Base-by-base conservation (phyloP, 2,888 invertebrate species). In the Lucinisca nassula region DNA sequence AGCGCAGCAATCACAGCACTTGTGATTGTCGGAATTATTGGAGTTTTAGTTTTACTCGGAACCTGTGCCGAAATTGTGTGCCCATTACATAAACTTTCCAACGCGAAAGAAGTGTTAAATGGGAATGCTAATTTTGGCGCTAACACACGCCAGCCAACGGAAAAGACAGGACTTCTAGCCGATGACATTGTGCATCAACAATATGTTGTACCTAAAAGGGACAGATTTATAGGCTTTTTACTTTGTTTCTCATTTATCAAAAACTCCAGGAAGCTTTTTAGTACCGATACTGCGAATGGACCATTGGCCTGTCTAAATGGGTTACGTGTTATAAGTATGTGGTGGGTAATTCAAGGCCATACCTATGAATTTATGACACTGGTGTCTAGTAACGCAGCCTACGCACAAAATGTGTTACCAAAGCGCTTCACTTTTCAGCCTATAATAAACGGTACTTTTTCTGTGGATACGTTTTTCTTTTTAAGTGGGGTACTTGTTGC, bases 251-350 rank as follows among this genome's bases (percentile, higher is more conserved):
- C 92, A 1, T 24, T 92, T 27, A 76, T 92, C 24, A 76, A 76
- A 6, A 93, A 92, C 61, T 85, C 86, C 6, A 79, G 45, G 27
- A 93, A 92, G 73, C 75, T 93, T 12, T 24, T 92, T 51, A 80
- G 84, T 61, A 90, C 90, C 0, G 45, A 79, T 0, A 91, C 92
- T 45, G 84, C 91, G 0, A 55, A 72, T 30, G 87, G 91, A 14
- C 85, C 89, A 10, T 83, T 98, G 90, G 97, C 97, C 58, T 97
- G 98, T 94, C 97, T 98, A 85, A 97, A 98, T 91, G 97, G 98
- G 8, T 97, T 98, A 38, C 97, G n/a, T n/a, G n/a, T n/a, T n/a
- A n/a, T n/a, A n/a, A n/a, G n/a, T n/a, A n/a, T n/a, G n/a, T n/a
- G n/a, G 61, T 95, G 95, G 94, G 93, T 95, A 32, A 94, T 95